Evolutionary conservation across 2,888 invertebrate genomes (phyloP), one percentile per base, ranked within the genome.

Genomic region (Cinara cedri): DNA sequence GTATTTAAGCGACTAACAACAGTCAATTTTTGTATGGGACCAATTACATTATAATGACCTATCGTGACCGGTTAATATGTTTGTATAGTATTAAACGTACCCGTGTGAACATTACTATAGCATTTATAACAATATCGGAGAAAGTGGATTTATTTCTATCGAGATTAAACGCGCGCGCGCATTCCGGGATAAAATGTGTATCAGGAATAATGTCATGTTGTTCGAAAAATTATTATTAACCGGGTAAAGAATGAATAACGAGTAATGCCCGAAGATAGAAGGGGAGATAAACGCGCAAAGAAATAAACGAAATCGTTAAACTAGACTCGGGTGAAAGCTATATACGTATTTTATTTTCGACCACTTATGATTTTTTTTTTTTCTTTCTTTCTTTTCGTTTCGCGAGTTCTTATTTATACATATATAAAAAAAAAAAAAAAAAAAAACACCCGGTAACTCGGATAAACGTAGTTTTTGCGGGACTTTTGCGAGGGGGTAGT

Each of bases 121-220:
- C n/a, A n/a, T n/a, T n/a, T n/a, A n/a, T 6, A 34, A 34, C 34
- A 34, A 34, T 10, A 62, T 62, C 3, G 34, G 72, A 49, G 72
- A 72, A 72, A 72, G 72, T 72, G 34, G 51, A 24, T 62, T 62
- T 21, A 10, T 72, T 21, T 62, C n/a, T n/a, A n/a, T 34, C 16
- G 16, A n/a, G 68, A 51, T 26, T 68, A 68, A 51, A 51, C 6
- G 24, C 24, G 42, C n/a, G 11, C 21, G 24, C 46, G 16, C 46
- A 72, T 72, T 63, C 63, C 51, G 1, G 51, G 44, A 71, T 63
- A 34, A 34, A 11, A 66, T 21, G 19, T 19, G n/a, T n/a, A n/a
- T n/a, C n/a, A n/a, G n/a, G n/a, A n/a, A n/a, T n/a, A n/a, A n/a
- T n/a, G n/a, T n/a, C n/a, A 6, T 42, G 42, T 51, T 34, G 6